Conservation (phyloP, 1,140 invertebrate species). For the Trichonephila inaurata region DNA sequence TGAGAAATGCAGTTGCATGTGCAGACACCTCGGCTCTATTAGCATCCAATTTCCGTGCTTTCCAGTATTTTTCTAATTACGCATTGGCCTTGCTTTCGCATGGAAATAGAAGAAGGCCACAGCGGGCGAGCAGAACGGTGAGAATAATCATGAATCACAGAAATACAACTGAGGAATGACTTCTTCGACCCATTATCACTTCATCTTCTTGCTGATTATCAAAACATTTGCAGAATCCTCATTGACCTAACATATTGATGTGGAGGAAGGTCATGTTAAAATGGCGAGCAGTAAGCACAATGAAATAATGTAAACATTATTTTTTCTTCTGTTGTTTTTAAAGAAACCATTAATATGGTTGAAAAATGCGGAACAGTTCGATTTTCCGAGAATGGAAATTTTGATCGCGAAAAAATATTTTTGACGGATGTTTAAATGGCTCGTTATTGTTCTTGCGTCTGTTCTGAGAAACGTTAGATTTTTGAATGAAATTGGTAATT, state of each 20-base stretch:
- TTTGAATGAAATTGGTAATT: background rate
- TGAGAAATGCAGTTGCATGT: background rate
- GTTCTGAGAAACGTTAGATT: background rate
- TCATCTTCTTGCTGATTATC: conserved; percentile 33
- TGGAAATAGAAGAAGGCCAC: conserved; percentile 10
- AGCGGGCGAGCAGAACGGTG: background rate
- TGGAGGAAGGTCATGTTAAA: background rate
- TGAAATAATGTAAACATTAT: background rate
- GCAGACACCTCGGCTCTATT: background rate
- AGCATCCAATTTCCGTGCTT: conserved; percentile 19
- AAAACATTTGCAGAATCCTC: conserved; percentile 25
- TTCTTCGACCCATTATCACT: conserved; percentile 51
- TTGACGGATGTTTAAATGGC: background rate
- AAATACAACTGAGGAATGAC: conserved; percentile 10
- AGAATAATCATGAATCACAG: conserved; percentile 34
- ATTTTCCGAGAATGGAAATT: conserved; percentile 16
- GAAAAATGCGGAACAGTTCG: background rate
- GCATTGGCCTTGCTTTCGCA: background rate
- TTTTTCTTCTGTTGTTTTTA: background rate
- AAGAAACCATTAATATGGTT: background rate
- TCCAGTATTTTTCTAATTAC: conserved; percentile 24
- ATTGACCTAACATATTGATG: conserved; percentile 29
- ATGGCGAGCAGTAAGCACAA: conserved; percentile 24
- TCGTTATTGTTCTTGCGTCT: background rate
- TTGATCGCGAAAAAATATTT: background rate